Evolutionary conservation across 2,888 invertebrate species (phyloP), one percentile per base, ranked within the genome.

Genomic region (Glaucopsyche alexis): DNA sequence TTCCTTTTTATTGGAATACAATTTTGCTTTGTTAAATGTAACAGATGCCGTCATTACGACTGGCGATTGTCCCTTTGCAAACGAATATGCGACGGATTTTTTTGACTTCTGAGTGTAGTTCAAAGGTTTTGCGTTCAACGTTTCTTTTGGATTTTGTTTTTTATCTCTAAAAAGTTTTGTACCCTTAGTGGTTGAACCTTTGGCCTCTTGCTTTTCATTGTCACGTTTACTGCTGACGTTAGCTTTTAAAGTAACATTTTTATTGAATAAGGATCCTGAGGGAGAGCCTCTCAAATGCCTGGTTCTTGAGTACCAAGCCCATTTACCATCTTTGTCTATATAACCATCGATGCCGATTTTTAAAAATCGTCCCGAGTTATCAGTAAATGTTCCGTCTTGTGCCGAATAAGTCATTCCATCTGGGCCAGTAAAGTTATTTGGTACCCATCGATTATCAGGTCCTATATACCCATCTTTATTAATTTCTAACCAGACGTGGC

Each of bases 391-490:
- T 6, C 92, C 91, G 40, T 93, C 92, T 76, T 91, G 91, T 45
- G 92, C 83, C 0, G 87, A 84, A 79, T 92, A 91, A 72, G 76
- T 78, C 85, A 87, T 83, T 7, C 91, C 93, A 79, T 93, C 93
- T 2, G 90, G 92, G 5, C 93, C 93, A 14, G 75, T 82, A 76
- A 93, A 93, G 76, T 84, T 90, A 82, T 86, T 83, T 11, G 93
- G 93, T 1, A 88, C 83, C 93, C 93, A 93, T 6, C 92, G 86
- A 71, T 85, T 84, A 78, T 93, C 93, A 0, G 86, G 88, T 3
- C 89, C 92, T 75, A 93, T 87, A 71, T 85, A 93, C 16, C 93
- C 93, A 73, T 93, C 92, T 81, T 88, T 92, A 79, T 88, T 91
- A 8, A 93, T 90, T 77, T 93, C 92, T 75, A 85, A 71, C 93